phyloP scores from a whole-genome alignment of 2,888 invertebrate species.

The Tenthredo livida region DNA sequence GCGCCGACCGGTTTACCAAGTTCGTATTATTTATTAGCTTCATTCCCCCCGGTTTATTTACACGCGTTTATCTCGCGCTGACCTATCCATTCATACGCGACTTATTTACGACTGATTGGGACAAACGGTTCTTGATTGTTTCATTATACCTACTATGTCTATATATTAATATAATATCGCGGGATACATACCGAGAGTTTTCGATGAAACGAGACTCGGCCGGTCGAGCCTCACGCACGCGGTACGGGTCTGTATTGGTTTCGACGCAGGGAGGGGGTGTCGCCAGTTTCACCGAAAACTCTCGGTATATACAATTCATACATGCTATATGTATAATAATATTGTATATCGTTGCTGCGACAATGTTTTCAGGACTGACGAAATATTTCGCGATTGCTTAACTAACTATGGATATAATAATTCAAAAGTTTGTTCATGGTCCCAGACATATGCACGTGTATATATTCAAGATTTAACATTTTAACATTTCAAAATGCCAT shows the following conservation, averaged over 20 bases:
- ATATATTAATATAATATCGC: not conserved
- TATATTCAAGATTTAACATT: not conserved
- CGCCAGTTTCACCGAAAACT: too few relatives aligned
- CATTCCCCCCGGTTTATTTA: not conserved
- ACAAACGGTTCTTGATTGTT: constrained; percentile 19
- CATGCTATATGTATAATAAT: too few relatives aligned
- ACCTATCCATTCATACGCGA: constrained; percentile 28
- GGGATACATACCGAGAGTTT: too few relatives aligned
- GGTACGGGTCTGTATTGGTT: too few relatives aligned
- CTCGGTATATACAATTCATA: too few relatives aligned
- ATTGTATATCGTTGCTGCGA: not conserved
- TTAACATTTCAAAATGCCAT: not conserved
- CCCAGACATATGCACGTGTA: too few relatives aligned
- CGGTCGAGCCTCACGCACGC: too few relatives aligned
- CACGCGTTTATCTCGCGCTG: constrained; percentile 34
- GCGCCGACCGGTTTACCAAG: constrained; percentile 18
- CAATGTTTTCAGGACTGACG: constrained; percentile 1
- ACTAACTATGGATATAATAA: constrained; percentile 30
- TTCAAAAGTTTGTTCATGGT: not conserved
- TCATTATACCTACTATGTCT: not conserved
- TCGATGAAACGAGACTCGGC: too few relatives aligned
- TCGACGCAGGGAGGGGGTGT: too few relatives aligned
- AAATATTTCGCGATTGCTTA: constrained; percentile 15
- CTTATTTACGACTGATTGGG: constrained; percentile 30
- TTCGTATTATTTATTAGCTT: constrained; percentile 16